Conservation (phyloP, 2,113 vertebrate species). For the Colossoma macropomum region DNA sequence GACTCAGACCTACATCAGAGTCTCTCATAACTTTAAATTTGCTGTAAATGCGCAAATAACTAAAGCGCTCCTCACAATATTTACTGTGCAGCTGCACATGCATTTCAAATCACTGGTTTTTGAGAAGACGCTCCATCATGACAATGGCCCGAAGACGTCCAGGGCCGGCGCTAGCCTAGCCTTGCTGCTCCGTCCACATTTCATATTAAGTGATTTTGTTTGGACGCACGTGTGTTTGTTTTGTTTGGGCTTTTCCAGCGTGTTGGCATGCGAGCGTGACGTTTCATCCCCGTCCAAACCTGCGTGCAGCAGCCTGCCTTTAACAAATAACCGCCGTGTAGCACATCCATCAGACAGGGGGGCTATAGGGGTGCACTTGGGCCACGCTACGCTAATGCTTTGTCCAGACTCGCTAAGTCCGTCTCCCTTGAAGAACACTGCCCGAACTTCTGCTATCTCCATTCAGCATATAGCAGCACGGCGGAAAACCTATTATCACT, state of each 20-base stretch:
- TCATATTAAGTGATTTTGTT: slow-evolving; percentile 43
- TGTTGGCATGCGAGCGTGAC: slow-evolving; percentile 22
- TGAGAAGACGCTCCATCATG: slow-evolving; percentile 16
- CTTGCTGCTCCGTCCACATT: slow-evolving; percentile 14
- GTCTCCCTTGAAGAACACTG: background rate
- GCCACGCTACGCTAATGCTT: slow-evolving; percentile 10
- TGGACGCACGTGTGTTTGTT: slow-evolving; percentile 46
- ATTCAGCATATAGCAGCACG: slow-evolving; percentile 16
- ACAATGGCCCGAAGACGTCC: slow-evolving; percentile 9
- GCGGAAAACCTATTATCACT: slow-evolving; percentile 51
- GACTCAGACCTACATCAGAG: background rate
- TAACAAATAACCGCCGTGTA: slow-evolving; percentile 37
- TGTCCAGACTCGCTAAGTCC: slow-evolving; percentile 32
- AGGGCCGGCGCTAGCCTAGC: slow-evolving; percentile 6
- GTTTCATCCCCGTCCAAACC: slow-evolving; percentile 50
- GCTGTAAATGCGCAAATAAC: slow-evolving; percentile 5
- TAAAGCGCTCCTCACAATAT: background rate
- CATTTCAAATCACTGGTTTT: slow-evolving; percentile 23
- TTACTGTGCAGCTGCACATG: slow-evolving; percentile 10
- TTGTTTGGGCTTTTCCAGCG: slow-evolving; percentile 18
- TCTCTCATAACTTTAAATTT: background rate
- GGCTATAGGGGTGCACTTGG: background rate
- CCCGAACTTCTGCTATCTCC: slow-evolving; percentile 40
- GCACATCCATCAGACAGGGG: slow-evolving; percentile 32
- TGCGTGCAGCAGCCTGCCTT: background rate